Evolutionary conservation across 2,797 vertebrate species (phyloP), one percentile per base, ranked within the genome.

Genomic region (Babyrousa celebensis): DNA sequence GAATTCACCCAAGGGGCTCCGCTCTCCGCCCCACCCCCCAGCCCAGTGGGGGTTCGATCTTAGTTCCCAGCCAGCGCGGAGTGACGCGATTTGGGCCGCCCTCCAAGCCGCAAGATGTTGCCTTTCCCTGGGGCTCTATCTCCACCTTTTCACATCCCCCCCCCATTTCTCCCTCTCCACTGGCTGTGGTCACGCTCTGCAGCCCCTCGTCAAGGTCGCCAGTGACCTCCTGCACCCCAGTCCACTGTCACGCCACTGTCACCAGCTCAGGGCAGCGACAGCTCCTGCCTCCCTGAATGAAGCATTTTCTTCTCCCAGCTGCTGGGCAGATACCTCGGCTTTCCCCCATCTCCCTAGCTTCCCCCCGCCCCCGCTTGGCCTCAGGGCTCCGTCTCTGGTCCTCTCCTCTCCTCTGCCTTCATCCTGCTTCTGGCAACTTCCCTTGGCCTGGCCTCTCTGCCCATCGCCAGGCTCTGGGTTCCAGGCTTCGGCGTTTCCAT

Each of bases 321-420:
- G 62, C 83, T 89, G 58, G 75, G 11, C 23, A 91, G 56, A 95
- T 93, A 91, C n/a, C 27, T 86, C n/a, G 40, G 36, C 32, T 83
- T 63, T 25, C 15, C 25, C 32, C 27, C 65, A 67, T 86, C 54
- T 78, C 29, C 25, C 20, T 63, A 62, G 36, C 29, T 83, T 56
- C 88, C 29, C 71, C 78, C 18, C 43, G 84, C 71, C 20, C 27
- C 18, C 68, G 29, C 40, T 89, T 63, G 14, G 67, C 40, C 23
- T 62, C 43, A 40, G 21, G 48, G 15, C n/a, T 92, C 70, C 17
- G 20, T 40, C 62, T 21, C 56, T 62, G n/a, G 5, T 68, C 52
- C 10, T 36, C 12, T 36, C 18, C 3, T 67, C 43, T 40, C 67
- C 67, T 65, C 63, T 52, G 29, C 58, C 40, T 89, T 68, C 48